phyloP scores from a whole-genome alignment of 35 echinoderm and acorn worm genomes.

The Diadema setosum region DNA sequence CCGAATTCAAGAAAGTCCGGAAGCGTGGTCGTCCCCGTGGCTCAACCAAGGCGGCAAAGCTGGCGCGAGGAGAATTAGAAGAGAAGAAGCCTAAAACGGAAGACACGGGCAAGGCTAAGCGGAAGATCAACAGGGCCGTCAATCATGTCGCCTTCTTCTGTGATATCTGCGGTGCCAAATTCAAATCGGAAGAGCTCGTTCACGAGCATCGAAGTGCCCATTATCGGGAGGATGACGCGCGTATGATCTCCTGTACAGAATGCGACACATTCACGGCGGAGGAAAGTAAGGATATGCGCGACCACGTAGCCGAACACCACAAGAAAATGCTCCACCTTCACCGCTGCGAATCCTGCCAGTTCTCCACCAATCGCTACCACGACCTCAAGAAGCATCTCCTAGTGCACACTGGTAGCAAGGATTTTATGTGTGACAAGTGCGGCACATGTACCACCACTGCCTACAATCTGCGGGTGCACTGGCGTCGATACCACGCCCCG shows the following conservation, averaged over 20 bases:
- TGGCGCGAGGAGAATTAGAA: neutral
- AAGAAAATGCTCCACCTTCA: slow-evolving; percentile 57
- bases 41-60: neutral
- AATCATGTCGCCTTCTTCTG: neutral
- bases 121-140: neutral
- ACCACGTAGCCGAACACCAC: slow-evolving; percentile 60
- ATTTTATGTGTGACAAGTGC: slow-evolving; percentile 81
- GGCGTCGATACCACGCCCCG: slow-evolving; percentile 60
- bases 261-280: slow-evolving; percentile 52
- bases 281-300: slow-evolving; percentile 36
- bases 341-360: slow-evolving; percentile 71
- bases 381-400: slow-evolving; percentile 84
- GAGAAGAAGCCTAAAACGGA: neutral
- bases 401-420: slow-evolving; percentile 65
- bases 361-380: slow-evolving; percentile 62
- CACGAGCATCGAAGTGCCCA: slow-evolving; percentile 16
- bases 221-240: neutral
- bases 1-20: neutral
- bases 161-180: neutral
- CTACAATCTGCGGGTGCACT: slow-evolving; percentile 82
- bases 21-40: neutral
- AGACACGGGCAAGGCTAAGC: slow-evolving; percentile 9
- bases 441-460: slow-evolving; percentile 71
- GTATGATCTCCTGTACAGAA: slow-evolving; percentile 46
- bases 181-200: neutral